Evolutionary conservation across 2,797 vertebrate genomes (phyloP).

Genomic region (Notamacropus eugenii): DNA sequence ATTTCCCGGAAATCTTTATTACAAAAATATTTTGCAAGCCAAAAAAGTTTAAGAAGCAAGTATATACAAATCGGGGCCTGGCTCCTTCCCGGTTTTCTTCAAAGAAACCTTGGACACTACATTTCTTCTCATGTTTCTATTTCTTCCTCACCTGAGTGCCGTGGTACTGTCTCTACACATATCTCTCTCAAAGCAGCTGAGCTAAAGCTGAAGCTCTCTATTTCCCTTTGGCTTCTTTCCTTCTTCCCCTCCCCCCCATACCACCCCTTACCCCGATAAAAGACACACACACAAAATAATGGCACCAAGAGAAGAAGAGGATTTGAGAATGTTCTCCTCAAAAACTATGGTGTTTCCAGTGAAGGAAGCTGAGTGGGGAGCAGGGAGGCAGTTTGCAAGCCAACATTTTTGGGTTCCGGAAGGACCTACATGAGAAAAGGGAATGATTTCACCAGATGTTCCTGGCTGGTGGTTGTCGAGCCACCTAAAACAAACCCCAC

Average conservation of each 20-base stretch:
- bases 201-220: slow-evolving; percentile 38
- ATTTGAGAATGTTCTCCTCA: slow-evolving; percentile 22
- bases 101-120: slow-evolving; percentile 71
- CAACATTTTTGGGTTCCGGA: slow-evolving; percentile 62
- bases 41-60: slow-evolving; percentile 80
- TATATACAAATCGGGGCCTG: slow-evolving; percentile 83
- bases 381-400: slow-evolving; percentile 36
- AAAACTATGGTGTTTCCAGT: background rate
- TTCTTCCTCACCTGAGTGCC: slow-evolving; percentile 55
- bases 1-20: slow-evolving; percentile 87
- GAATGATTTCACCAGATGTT: background rate
- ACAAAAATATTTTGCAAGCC: slow-evolving; percentile 90
- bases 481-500: slow-evolving; percentile 47
- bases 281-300: slow-evolving; percentile 65
- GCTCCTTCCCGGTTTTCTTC: slow-evolving; percentile 75
- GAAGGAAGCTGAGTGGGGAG: slow-evolving; percentile 41
- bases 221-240: slow-evolving; percentile 53
- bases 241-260: slow-evolving; percentile 47
- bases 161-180: slow-evolving; percentile 20
- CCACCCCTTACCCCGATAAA: slow-evolving; percentile 14
- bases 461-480: background rate
- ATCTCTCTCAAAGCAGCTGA: slow-evolving; percentile 55
- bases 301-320: slow-evolving; percentile 66
- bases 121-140: slow-evolving; percentile 28
- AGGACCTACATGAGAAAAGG: background rate